Evolutionary conservation across 2,113 vertebrate species (phyloP), one percentile per base, ranked within the genome.

Genomic region (Zosterops japonicus): DNA sequence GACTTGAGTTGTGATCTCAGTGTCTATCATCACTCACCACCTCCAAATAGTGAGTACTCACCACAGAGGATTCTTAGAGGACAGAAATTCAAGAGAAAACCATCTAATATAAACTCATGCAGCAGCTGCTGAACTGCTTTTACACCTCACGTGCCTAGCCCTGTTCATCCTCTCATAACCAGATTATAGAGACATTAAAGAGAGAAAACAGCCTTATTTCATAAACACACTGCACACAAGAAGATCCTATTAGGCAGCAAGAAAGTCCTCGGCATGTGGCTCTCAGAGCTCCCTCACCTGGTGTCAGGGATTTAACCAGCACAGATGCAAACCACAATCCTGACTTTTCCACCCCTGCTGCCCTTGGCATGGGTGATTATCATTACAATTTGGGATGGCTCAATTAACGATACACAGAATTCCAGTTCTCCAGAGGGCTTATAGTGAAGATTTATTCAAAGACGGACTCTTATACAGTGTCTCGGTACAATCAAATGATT

Each of bases 291-390:
- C 75, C 84, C 87, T 84, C 93, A 49, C 28, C 78, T 76, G 78
- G 82, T 12, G 35, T 46, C 59, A 74, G 18, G 21, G 42, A 6
- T 70, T 31, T 4, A 44, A 44, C 23, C 23, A 78, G 27, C 39
- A 57, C 0, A 0, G 47, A 55, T 11, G 3, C 29, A 29, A 93
- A 36, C 14, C 78, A 19, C 56, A 5, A 1, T 10, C 20, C 39
- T 35, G 46, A 24, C 13, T 63, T 42, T 17, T 2, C 29, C 80
- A 35, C 1, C 29, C 25, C 13, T 3, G 3, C 25, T 5, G 20
- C 33, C 47, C n/a, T 20, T 6, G 11, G 33, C 42, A 12, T 1
- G 4, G 18, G 12, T 0, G 8, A n/a, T 25, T 24, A 24, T 14
- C 23, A 2, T 14, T 49, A 49, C 7, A 8, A 13, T 49, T 49